Percentiles rank a stretch among this genome's conserved stretches.
Conservation (phyloP, 2,113 vertebrate genomes). For the Tychaedon coryphoeus region DNA sequence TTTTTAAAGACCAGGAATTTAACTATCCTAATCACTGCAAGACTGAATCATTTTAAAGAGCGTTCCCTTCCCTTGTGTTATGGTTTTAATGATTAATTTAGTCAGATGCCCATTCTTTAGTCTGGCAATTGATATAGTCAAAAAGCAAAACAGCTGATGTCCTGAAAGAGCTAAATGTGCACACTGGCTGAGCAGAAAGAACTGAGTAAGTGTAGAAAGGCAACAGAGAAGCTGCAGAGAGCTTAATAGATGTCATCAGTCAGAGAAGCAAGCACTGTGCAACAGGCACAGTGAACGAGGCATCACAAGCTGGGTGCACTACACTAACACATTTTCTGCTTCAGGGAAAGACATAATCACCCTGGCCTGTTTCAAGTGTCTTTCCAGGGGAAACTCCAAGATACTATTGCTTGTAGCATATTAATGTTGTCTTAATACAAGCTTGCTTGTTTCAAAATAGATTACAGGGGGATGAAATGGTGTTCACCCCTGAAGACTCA, state of each 20-base stretch:
- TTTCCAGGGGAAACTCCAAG: background rate
- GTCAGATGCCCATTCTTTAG: background rate
- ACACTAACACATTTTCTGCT: background rate
- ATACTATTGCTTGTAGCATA: background rate
- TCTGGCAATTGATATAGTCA: background rate
- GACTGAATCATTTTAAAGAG: background rate
- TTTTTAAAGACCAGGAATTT: background rate
- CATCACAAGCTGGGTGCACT: background rate
- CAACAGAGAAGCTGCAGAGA: background rate
- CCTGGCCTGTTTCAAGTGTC: background rate
- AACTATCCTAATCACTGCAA: background rate
- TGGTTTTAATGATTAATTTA: background rate
- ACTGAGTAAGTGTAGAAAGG: background rate
- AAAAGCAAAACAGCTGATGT: background rate
- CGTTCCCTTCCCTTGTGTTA: background rate
- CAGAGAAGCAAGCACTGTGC: background rate
- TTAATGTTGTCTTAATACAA: background rate
- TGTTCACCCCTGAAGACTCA: background rate
- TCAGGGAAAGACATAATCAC: background rate
- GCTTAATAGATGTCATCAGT: background rate
- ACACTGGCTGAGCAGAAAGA: background rate
- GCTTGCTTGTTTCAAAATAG: background rate
- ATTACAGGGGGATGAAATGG: background rate
- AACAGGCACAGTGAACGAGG: background rate
- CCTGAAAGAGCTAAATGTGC: background rate